Percentiles rank a stretch among this genome's conserved stretches.
Conservation (phyloP, 2,113 vertebrate species). For the Brachirus orientalis region DNA sequence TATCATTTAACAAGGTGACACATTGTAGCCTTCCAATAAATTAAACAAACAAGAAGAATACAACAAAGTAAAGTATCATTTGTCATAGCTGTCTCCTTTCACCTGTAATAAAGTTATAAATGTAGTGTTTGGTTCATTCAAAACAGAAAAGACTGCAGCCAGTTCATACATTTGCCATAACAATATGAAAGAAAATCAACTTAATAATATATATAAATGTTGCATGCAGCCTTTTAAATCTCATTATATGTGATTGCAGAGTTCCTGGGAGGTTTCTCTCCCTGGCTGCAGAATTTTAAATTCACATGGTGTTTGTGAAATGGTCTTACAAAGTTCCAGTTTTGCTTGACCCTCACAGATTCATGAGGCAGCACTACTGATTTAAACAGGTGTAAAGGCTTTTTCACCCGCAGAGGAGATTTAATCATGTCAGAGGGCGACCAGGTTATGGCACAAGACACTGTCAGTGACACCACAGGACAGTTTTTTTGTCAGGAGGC, state of each 20-base stretch:
- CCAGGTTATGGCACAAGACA: conserved; percentile 61
- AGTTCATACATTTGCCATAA: not conserved
- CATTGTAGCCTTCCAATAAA: no score
- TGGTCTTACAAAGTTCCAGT: conserved; percentile 41
- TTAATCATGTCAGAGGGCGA: conserved; percentile 71
- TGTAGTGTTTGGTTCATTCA: not conserved
- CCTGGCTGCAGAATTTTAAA: conserved; percentile 33
- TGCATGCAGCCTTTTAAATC: not conserved
- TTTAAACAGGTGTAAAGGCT: conserved; percentile 80
- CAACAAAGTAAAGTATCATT: no score
- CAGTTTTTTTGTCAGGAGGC: conserved; percentile 42
- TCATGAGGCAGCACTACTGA: conserved; percentile 77
- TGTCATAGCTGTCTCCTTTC: no score
- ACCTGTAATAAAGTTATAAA: no score
- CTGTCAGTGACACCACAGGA: conserved; percentile 39
- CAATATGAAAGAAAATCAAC: not conserved
- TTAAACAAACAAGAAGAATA: no score
- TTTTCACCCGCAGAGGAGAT: conserved; percentile 60
- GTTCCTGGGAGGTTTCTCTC: conserved; percentile 8
- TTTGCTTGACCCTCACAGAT: conserved; percentile 72
- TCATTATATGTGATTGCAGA: conserved; percentile 9
- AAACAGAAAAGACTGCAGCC: not conserved
- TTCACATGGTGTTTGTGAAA: conserved; percentile 36
- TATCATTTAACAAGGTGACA: no score
- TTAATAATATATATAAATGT: not conserved